phyloP scores from a whole-genome alignment of 2,113 vertebrate species.

The Coptodon bakossiorum region DNA sequence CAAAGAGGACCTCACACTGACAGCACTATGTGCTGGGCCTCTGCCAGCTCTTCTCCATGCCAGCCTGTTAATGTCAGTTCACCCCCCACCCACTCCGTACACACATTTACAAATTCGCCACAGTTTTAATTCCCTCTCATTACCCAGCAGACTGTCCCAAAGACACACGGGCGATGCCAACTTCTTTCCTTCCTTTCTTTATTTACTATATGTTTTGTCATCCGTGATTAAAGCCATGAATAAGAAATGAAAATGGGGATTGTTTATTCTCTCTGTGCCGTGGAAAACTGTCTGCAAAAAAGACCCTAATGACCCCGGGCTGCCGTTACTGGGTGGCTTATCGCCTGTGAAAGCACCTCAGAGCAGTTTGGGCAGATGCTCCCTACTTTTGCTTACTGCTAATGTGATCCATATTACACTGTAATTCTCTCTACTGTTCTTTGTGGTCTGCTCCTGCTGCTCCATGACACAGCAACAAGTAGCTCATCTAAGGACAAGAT shows the following conservation, averaged over 20 bases:
- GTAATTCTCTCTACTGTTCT: conserved; percentile 8
- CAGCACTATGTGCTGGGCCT: conserved; percentile 20
- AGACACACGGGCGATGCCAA: conserved; percentile 16
- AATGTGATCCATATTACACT: conserved; percentile 33
- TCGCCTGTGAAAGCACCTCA: conserved; percentile 48
- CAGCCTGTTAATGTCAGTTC: conserved; percentile 55
- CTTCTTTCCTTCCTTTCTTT: neutral
- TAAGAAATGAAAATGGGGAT: conserved; percentile 51
- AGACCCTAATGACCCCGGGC: conserved; percentile 49
- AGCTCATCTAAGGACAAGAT: neutral
- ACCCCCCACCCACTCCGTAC: neutral
- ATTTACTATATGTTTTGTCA: conserved; percentile 46
- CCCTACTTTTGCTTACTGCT: conserved; percentile 2
- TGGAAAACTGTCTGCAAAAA: conserved; percentile 46
- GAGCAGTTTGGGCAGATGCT: conserved; percentile 42
- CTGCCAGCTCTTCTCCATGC: conserved; percentile 41
- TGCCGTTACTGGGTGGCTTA: conserved; percentile 35
- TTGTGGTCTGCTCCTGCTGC: neutral
- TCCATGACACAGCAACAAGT: conserved; percentile 27
- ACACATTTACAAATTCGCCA: conserved; percentile 45
- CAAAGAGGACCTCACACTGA: conserved; percentile 43
- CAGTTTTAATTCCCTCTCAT: conserved; percentile 36
- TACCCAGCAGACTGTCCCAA: conserved; percentile 25
- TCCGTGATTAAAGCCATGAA: conserved; percentile 56
- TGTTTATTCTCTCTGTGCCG: conserved; percentile 26